Base-by-base conservation (phyloP, 1,140 invertebrate species). In the Ptiloglossa arizonensis region DNA sequence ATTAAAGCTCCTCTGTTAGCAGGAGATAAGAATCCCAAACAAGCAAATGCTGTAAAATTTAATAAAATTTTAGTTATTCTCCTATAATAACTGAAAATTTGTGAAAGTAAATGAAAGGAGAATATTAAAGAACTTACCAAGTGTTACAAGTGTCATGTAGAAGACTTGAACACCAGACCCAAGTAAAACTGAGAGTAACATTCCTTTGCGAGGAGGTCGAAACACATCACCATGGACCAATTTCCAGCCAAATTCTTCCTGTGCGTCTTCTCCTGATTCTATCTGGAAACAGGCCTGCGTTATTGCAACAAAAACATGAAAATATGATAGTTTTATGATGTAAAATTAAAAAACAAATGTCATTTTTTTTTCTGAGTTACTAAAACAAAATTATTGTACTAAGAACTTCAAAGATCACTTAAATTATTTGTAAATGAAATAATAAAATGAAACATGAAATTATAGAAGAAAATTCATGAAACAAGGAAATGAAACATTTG, bases 181-280 rank as follows among this genome's bases (percentile, higher is more conserved):
- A 46, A 99, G 94, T 81, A 99, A 95, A 0, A 99, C 98, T 0
- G 98, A 97, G 9, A 99, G 93, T 6, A 99, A 88, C 98, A 99
- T 99, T 75, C 98, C 98, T 89, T 99, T 97, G 19, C 97, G 94
- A n/a, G 99, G 98, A 5, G 98, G 97, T 44, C 98, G 93, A 91
- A 99, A 99, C 0, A 98, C 97, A 92, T 99, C 98, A 17, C 98
- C 98, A 89, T 99, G 98, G 2, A 99, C 97, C 52, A 99, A 93
- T 93, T 99, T 99, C 99, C 99, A 99, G 27, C 99, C 98, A 94
- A 99, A 99, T 91, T 99, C 98, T 93, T 99, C 99, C 93, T 99
- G 95, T 15, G 98, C 98, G 94, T 99, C 98, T 93, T 99, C 99
- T 13, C 97, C 97, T 85, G 96, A 97, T 89, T 98, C 97, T 94